A percentile compares a stretch with the other conserved stretches of the same genome.
Conservation (phyloP, 2,888 invertebrate genomes). For the Eustalomyia histrio region DNA sequence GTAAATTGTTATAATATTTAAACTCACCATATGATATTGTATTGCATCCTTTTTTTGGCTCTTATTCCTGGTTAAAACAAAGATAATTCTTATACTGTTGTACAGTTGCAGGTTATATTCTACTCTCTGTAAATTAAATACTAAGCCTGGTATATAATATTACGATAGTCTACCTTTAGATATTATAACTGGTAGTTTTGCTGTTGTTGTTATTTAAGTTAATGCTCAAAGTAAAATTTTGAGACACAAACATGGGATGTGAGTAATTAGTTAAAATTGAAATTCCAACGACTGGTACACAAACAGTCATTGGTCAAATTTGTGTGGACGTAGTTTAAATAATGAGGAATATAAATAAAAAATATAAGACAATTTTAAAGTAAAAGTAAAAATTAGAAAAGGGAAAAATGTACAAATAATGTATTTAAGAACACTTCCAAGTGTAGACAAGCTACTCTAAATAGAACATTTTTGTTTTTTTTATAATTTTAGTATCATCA, state of each 20-base stretch:
- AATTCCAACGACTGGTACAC: slow-evolving; percentile 48
- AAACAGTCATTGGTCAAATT: neutral
- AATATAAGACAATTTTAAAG: too few species aligned
- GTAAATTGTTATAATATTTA: slow-evolving; percentile 27
- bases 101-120: neutral
- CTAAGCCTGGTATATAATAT: slow-evolving; percentile 41
- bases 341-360: too few species aligned
- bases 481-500: too few species aligned
- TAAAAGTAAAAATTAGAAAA: too few species aligned
- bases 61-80: neutral
- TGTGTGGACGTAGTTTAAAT: neutral
- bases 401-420: too few species aligned
- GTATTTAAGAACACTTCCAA: too few species aligned
- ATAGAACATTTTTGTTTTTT: too few species aligned
- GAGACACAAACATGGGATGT: slow-evolving; percentile 55
- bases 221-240: slow-evolving; percentile 54
- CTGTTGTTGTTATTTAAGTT: slow-evolving; percentile 46
- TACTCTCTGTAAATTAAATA: slow-evolving; percentile 47
- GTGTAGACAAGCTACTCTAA: too few species aligned
- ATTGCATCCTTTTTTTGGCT: slow-evolving; percentile 9
- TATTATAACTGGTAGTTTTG: slow-evolving; percentile 10
- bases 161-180: slow-evolving; percentile 13
- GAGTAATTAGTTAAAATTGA: slow-evolving; percentile 65
- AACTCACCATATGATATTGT: slow-evolving; percentile 24
- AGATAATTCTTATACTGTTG: neutral